Conservation (phyloP, 2,797 vertebrate genomes). For the Propithecus perrieri region DNA sequence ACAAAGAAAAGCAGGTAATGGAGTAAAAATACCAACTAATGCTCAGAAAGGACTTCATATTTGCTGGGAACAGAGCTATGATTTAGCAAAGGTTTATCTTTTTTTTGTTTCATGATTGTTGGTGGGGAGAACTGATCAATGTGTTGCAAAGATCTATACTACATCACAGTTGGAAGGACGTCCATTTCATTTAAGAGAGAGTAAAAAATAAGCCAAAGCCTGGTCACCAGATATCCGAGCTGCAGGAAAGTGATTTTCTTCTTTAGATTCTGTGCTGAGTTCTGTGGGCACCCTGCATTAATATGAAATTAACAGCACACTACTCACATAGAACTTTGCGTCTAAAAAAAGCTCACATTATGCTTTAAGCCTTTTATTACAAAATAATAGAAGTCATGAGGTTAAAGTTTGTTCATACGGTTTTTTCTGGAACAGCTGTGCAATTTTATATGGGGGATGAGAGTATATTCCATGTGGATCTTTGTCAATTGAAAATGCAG, state of each 20-base stretch:
- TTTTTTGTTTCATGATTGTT: background rate
- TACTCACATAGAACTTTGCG: constrained; percentile 80
- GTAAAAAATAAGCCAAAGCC: constrained; percentile 65
- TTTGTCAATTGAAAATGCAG: constrained; percentile 78
- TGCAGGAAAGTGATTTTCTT: constrained; percentile 71
- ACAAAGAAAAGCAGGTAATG: background rate
- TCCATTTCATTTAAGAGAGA: background rate
- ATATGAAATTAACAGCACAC: constrained; percentile 85
- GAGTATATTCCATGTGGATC: constrained; percentile 76
- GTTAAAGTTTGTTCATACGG: constrained; percentile 83
- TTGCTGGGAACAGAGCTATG: constrained; percentile 57
- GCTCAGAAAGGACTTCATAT: background rate
- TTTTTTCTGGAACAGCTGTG: constrained; percentile 84
- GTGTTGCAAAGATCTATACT: background rate
- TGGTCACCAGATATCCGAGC: constrained; percentile 63
- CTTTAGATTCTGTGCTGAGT: constrained; percentile 79
- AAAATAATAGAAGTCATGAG: constrained; percentile 85
- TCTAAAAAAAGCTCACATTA: constrained; percentile 85
- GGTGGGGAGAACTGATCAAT: background rate
- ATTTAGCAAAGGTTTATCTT: background rate
- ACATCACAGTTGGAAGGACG: background rate
- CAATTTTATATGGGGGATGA: constrained; percentile 77
- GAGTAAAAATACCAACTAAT: constrained; percentile 1
- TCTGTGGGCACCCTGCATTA: constrained; percentile 82
- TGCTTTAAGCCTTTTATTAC: constrained; percentile 85